Percentiles rank a stretch among this genome's conserved stretches.
Conservation (phyloP, 2,113 vertebrate genomes). For the Vidua macroura region DNA sequence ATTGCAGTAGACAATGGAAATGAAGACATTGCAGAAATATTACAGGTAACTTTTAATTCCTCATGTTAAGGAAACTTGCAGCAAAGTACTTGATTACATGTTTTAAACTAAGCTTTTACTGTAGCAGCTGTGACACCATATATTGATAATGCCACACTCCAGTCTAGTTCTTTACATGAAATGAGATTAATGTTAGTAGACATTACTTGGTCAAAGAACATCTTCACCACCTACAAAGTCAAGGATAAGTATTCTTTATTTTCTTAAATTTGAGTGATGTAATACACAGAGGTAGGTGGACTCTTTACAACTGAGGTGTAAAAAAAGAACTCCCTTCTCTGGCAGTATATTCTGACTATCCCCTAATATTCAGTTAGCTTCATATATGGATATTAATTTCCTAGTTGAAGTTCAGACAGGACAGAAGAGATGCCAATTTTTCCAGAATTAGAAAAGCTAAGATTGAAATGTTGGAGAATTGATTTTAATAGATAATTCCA, state of each 20-base stretch:
- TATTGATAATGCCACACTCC: not conserved
- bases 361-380: not conserved
- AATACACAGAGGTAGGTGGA: not conserved
- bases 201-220: not conserved
- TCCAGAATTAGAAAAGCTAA: not conserved
- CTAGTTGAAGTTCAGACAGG: not conserved
- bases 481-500: not conserved
- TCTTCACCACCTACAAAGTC: not conserved
- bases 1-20: slow-evolving; percentile 86
- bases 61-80: not conserved
- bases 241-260: not conserved
- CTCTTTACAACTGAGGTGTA: not conserved
- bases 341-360: not conserved
- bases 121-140: not conserved
- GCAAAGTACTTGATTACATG: not conserved
- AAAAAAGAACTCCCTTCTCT: not conserved
- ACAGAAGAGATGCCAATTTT: not conserved
- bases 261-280: not conserved
- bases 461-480: not conserved
- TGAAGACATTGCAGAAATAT: slow-evolving; percentile 85
- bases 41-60: slow-evolving; percentile 78
- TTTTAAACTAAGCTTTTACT: not conserved
- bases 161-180: not conserved
- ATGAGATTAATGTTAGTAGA: not conserved
- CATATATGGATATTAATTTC: not conserved